These are phyloP conservation scores for Astatotilapia flaviijosephi DNA, from an alignment of 2,113 vertebrate genomes.

Conservation along the genomic window DNA sequence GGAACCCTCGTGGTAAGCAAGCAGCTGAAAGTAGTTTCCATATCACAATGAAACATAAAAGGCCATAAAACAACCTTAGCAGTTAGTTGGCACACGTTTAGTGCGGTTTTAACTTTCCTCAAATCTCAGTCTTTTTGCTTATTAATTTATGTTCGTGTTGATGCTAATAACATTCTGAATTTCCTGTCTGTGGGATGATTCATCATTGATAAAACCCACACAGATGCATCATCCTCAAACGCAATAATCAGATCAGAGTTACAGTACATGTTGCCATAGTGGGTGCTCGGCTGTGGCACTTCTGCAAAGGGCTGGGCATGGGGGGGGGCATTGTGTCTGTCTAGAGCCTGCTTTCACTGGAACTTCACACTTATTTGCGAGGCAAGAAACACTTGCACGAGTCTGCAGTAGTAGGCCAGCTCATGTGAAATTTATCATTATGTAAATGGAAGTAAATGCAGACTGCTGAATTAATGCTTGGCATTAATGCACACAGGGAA, in stretches of 20 bases:
- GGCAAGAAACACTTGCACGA: neutral
- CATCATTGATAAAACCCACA: slow-evolving; percentile 28
- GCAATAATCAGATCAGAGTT: slow-evolving; percentile 36
- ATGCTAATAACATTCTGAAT: slow-evolving; percentile 5
- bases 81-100: neutral
- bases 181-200: slow-evolving; percentile 19
- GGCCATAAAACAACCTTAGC: neutral
- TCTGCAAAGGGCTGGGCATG: neutral
- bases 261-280: neutral
- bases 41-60: neutral
- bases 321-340: neutral
- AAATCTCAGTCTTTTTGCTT: neutral
- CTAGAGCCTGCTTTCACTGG: neutral
- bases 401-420: neutral
- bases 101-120: neutral
- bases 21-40: neutral
- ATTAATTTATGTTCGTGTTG: slow-evolving; percentile 17
- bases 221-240: slow-evolving; percentile 28
- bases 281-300: neutral
- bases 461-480: neutral
- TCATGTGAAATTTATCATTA: neutral
- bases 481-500: neutral
- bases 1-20: neutral
- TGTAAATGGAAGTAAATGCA: neutral
- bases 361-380: neutral